phyloP scores from a whole-genome alignment of 2,113 vertebrate genomes.

The Actinemys pallida region DNA sequence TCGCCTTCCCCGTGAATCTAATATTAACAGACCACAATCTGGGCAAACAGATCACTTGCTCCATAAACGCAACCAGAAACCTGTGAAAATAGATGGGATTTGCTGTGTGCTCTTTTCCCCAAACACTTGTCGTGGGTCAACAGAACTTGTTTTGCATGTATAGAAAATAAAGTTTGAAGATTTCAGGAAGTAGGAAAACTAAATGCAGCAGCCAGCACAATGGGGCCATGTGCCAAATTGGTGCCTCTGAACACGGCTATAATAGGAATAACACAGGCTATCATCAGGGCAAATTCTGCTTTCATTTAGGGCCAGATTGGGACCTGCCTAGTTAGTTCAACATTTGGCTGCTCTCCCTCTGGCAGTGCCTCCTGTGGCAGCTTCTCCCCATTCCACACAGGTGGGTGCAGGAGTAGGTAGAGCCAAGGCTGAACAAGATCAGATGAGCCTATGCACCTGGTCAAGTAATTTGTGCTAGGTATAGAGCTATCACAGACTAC shows the following conservation, averaged over 20 bases:
- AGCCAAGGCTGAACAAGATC: not conserved
- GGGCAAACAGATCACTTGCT: not conserved
- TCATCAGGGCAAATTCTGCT: not conserved
- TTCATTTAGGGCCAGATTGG: not conserved
- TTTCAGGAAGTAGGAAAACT: not conserved
- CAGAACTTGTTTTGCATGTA: rapidly evolving
- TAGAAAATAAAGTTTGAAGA: not conserved
- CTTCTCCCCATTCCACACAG: not conserved
- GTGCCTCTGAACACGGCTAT: not conserved
- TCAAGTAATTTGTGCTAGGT: constrained; percentile 50
- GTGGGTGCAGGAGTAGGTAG: not conserved
- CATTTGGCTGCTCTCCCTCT: not conserved
- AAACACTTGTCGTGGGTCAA: constrained; percentile 3
- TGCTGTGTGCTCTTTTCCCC: not conserved
- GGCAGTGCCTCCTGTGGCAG: not conserved
- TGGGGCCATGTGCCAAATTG: not conserved
- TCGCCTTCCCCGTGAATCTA: constrained; percentile 20
- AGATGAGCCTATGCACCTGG: not conserved
- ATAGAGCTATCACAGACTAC: not conserved
- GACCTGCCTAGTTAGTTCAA: constrained; percentile 3
- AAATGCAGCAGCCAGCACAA: rapidly evolving
- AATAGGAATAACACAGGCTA: not conserved
- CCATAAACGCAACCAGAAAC: not conserved
- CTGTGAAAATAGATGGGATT: not conserved
- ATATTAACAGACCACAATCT: not conserved